Conservation (phyloP, 1,140 invertebrate species). For the Drosophila kanapiae region DNA sequence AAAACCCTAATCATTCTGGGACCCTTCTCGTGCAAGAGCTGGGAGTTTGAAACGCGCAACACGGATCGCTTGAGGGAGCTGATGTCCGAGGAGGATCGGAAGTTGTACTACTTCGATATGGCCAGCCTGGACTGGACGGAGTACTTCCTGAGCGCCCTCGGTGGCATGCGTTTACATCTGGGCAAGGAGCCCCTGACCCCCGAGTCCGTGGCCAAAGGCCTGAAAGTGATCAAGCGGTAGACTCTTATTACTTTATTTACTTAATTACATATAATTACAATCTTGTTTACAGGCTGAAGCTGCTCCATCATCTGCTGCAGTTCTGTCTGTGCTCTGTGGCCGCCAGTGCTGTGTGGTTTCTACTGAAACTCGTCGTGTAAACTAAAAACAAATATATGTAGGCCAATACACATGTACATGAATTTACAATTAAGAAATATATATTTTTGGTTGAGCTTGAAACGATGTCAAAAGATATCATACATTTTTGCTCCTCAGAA, state of each 20-base stretch:
- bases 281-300: background rate
- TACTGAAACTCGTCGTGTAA: slow-evolving; percentile 11
- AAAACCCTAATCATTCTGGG: slow-evolving; percentile 88
- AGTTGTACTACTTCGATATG: slow-evolving; percentile 89
- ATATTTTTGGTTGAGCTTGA: no score
- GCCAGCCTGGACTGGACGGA: slow-evolving; percentile 88
- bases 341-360: background rate
- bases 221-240: slow-evolving; percentile 30
- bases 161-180: slow-evolving; percentile 89
- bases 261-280: background rate
- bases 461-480: no score
- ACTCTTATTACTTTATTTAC: background rate
- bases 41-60: slow-evolving; percentile 90
- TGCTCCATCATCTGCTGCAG: slow-evolving; percentile 17
- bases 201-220: slow-evolving; percentile 86
- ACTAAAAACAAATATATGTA: background rate
- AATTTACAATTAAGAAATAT: background rate
- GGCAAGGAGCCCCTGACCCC: slow-evolving; percentile 88
- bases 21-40: slow-evolving; percentile 89
- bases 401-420: background rate
- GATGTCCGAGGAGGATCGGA: slow-evolving; percentile 87
- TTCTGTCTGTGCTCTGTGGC: slow-evolving; percentile 1
- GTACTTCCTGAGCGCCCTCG: slow-evolving; percentile 87
- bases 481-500: no score
- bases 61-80: slow-evolving; percentile 87